Base-by-base conservation (phyloP, 1,140 invertebrate species). In the Cardiocondyla obscurior region DNA sequence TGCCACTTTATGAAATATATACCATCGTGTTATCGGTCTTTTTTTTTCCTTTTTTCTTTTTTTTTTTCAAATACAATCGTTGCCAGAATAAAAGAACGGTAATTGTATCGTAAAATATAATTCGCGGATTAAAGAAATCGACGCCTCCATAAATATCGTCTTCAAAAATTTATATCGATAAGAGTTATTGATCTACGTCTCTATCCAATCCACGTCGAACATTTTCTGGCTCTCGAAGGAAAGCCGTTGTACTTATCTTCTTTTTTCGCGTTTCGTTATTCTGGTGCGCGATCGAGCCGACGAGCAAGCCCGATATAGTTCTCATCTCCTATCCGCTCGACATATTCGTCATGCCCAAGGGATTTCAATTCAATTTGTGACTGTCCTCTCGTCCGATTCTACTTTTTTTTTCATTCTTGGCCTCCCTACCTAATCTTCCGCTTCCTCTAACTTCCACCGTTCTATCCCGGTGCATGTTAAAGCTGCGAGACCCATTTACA, bases 321-420 rank as follows among this genome's bases (percentile, higher is more conserved):
- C 82, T 83, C 58, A 70, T 79, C 46, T 51, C 49, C 42, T 57
- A 74, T 70, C 28, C 67, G 64, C 53, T 74, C 67, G 53, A 83
- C 72, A 79, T 62, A 33, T 53, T 70, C 69, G 62, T 88, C 64
- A 76, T 82, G 74, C 87, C 89, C 83, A 60, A 46, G 79, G 87
- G 89, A 84, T 82, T 85, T 87, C 49, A 46, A 82, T 90, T 83
- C 87, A 89, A 90, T 89, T 89, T 90, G 82, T 73, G 82, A 89
- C 84, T 82, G 49, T 57, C 44, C 70, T 72, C 67, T 64, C 60
- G 22, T 42, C 28, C 65, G 58, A 49, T 76, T 67, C 53, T 81
- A 19, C 3, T 16, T 42, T 49, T 42, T 49, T 58, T 74, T 57
- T 33, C 25, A n/a, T 53, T 16, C 74, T 69, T 69, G 22, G 22